Base-by-base conservation (phyloP, 2,113 vertebrate genomes). In the Cyphomyrus discorhynchus region DNA sequence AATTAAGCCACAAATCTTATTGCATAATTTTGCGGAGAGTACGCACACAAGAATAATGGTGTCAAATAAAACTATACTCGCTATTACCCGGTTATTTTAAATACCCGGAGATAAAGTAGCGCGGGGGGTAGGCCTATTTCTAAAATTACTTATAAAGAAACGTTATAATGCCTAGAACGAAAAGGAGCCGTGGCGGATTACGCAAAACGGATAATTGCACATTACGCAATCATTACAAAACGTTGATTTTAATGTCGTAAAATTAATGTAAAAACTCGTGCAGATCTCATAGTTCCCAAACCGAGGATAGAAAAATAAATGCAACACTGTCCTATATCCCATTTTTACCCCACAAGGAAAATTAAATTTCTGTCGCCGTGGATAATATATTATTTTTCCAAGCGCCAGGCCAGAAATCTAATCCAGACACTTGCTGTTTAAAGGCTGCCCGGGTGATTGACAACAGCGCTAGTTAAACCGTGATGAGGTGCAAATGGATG, bases 391-490 rank as follows among this genome's bases (percentile, higher is more conserved):
- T 50, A 74, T 53, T 77, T 89, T 82, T 89, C n/a, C 87, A 92
- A 92, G 91, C 91, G 84, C 52, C n/a, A 87, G 86, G 89, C 86
- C 70, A 92, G 92, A 92, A 94, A 93, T 92, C 89, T 90, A 92
- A 93, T 92, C 92, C 92, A 92, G 92, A 92, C 92, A 93, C 92
- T 66, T 42, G 93, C 92, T 92, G 89, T 90, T 91, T 93, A 91
- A 90, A 83, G 80, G 80, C 45, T 66, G 86, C 50, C 84, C 90
- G 74, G 90, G 93, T 96, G 96, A 96, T 94, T 95, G 96, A 96
- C 96, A 96, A 95, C 95, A 95, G 92, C 92, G 95, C 95, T 95
- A 95, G 94, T 96, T 96, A 96, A 94, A 94, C 90, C 91, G 92
- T 93, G 94, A 95, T 95, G 93, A 95, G 95, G 94, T 94, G 92